phyloP scores from a whole-genome alignment of 2,797 vertebrate genomes.

The Arctocebus calabarensis region DNA sequence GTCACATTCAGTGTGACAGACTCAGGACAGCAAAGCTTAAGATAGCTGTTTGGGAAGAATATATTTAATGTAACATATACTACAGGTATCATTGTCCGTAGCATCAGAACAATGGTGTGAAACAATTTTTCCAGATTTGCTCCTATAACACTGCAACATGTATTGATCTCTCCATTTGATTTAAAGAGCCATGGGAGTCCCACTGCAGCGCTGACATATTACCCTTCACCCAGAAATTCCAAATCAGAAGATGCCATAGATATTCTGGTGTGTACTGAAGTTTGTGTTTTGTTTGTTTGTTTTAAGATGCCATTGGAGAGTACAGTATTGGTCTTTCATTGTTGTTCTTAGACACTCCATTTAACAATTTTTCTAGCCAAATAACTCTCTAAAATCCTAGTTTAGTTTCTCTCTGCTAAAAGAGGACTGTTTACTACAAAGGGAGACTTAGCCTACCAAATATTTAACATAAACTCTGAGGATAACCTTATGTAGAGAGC shows the following conservation, averaged over 20 bases:
- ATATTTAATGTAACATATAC: neutral
- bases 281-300: neutral
- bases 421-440: neutral
- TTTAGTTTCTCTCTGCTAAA: neutral
- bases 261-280: neutral
- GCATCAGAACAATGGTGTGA: neutral
- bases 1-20: neutral
- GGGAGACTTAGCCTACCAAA: neutral
- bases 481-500: neutral
- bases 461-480: neutral
- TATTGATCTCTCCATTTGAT: neutral
- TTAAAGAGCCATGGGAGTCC: neutral
- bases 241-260: neutral
- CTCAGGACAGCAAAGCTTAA: neutral
- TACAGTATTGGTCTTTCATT: neutral
- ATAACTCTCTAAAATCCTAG: neutral
- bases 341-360: neutral
- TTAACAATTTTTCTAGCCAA: neutral
- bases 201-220: rapidly evolving
- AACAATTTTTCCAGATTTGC: neutral
- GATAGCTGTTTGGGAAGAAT: neutral
- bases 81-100: neutral
- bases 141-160: rapidly evolving
- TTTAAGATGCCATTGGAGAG: neutral
- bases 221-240: neutral